Percentiles rank a stretch among this genome's conserved stretches.
These are phyloP conservation scores for Harpalus rubripes DNA, from an alignment of 2,888 invertebrate genomes.

Conservation along the genomic window DNA sequence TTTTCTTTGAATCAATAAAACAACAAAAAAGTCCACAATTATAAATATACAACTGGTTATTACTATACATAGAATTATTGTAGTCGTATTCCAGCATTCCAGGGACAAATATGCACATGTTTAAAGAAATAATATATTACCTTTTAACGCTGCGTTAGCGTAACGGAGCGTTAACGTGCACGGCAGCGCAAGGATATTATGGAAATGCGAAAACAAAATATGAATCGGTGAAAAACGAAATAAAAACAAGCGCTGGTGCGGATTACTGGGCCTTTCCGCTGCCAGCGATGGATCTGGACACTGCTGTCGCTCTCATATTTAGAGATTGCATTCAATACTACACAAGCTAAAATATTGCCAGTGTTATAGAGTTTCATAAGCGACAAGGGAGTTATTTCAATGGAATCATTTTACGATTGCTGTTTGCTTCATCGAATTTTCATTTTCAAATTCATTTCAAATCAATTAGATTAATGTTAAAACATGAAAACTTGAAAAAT, in stretches of 20 bases:
- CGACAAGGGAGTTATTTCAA: background rate
- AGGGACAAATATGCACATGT: conserved; percentile 4
- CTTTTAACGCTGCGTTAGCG: conserved; percentile 56
- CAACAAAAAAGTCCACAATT: background rate
- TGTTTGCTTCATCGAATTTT: background rate
- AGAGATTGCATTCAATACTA: background rate
- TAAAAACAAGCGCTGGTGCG: conserved; percentile 28
- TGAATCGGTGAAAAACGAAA: conserved; percentile 56
- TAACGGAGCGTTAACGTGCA: conserved; percentile 44
- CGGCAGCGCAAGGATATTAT: conserved; percentile 46
- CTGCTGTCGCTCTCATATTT: conserved; percentile 11
- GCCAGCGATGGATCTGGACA: background rate
- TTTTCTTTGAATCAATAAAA: background rate
- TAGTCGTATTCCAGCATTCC: background rate
- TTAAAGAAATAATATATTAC: conserved; percentile 52
- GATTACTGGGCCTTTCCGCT: conserved; percentile 17
- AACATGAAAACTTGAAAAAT: too few relatives aligned
- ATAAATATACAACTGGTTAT: background rate
- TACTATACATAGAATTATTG: background rate
- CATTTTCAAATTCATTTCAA: background rate
- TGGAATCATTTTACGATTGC: background rate
- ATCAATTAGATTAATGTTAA: background rate
- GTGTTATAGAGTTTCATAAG: background rate
- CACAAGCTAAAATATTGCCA: background rate
- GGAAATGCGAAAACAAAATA: conserved; percentile 60